Evolutionary conservation across 2,113 vertebrate species (phyloP).

Genomic region (Tringa solitaria): DNA sequence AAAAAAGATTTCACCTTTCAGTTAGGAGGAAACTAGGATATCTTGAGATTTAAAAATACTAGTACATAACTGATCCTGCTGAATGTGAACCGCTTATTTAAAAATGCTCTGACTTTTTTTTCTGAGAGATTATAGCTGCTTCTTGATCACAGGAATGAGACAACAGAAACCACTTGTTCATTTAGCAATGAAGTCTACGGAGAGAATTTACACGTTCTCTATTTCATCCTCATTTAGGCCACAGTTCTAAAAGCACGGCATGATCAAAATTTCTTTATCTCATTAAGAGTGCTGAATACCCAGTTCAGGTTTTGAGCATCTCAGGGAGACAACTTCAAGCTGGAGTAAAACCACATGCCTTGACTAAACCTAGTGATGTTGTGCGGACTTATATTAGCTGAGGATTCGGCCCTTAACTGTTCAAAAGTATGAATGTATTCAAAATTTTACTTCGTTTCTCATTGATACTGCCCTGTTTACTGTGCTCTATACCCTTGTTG

Average conservation of each 20-base stretch:
- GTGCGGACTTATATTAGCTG: not conserved
- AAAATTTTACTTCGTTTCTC: not conserved
- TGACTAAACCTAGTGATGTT: not conserved
- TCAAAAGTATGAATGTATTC: not conserved
- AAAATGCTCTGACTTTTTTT: not conserved
- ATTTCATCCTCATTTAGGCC: not conserved
- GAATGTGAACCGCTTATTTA: not conserved
- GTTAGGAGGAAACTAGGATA: not conserved
- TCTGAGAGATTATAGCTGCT: not conserved
- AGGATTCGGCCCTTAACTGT: not conserved
- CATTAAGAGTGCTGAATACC: not conserved
- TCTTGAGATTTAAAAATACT: not conserved
- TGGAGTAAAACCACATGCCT: slow-evolving; percentile 37
- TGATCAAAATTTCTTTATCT: not conserved
- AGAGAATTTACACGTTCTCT: not conserved
- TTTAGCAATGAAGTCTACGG: not conserved
- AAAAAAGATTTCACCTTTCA: not conserved
- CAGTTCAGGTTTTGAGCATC: not conserved
- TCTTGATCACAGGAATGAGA: not conserved
- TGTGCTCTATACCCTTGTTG: not conserved
- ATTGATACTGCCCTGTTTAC: not conserved
- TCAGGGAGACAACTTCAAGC: slow-evolving; percentile 31
- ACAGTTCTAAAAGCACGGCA: not conserved
- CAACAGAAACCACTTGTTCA: not conserved
- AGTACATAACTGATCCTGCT: not conserved